Base-by-base conservation (phyloP, 1,140 invertebrate genomes). In the Orchesella cincta region DNA sequence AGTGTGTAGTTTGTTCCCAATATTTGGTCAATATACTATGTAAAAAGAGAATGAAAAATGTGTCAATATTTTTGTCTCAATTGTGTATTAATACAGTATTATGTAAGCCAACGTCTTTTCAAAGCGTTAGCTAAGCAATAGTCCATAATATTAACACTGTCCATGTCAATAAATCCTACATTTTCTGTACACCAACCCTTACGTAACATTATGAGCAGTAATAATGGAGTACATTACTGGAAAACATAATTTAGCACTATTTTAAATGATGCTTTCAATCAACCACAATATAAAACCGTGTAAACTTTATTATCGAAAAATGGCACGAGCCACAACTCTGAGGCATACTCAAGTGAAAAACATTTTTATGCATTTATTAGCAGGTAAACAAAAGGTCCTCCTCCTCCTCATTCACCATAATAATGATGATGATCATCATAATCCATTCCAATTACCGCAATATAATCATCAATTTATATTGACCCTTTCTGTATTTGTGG, bases 401-500 rank as follows among this genome's bases (percentile, higher is more conserved):
- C 52, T 57, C 23, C 52, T 57, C 52, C 52, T 57, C 52, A 57
- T 57, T 57, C 14, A 57, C 52, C 23, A 26, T 57, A 57, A n/a
- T 26, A 57, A 26, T 57, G 23, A 57, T 57, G 52, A 57, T 57
- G 8, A 57, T 57, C 52, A 57, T 57, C 52, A 26, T 57, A 57
- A 57, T 12, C 52, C 31, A 67, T 67, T 67, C 28, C 62, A 31
- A 33, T 67, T 67, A 67, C 26, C 31, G 62, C 26, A 67, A 67
- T 33, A 67, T 67, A 67, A 67, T 67, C 62, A 67, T 31, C 26
- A 29, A 67, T 67, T 67, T 67, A 67, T 67, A 67, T 67, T 29
- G 62, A 67, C 62, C 26, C n/a, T 33, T 67, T 67, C 31, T 67
- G 2, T 67, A 33, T 31, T 67, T 67, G 62, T 67, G 26, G 62